Base-by-base conservation (phyloP, 1,140 invertebrate genomes). In the Vollenhovia emeryi region DNA sequence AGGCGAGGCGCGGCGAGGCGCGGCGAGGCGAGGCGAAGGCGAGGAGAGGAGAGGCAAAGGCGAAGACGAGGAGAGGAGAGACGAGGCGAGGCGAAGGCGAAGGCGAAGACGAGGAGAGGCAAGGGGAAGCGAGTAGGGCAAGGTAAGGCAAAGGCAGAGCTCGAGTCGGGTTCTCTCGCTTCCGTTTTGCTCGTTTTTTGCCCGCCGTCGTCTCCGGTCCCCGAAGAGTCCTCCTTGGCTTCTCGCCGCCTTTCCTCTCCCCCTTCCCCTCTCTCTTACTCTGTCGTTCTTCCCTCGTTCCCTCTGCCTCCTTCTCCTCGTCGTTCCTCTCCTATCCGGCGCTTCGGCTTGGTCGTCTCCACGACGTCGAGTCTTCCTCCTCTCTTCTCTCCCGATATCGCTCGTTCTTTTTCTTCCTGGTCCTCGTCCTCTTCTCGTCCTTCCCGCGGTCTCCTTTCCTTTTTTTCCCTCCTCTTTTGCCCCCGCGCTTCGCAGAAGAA, bases 131-230 rank as follows among this genome's bases (percentile, higher is more conserved):
- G 75, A 30, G 40, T 18, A 36, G 68, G 11, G 43, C n/a, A 40
- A 66, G 48, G 60, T 68, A 68, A 68, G 76, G 62, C 21, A 66
- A 66, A 68, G 76, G 76, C 62, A 71, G 78, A 59, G 68, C 85
- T 75, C 85, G 85, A 88, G 78, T 88, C 68, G 74, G 60, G 86
- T 86, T 86, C 78, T 78, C 83, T 83, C 68, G 75, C 85, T 86
- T 87, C 86, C 84, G 84, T 89, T 87, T 91, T 90, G 85, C 75
- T 89, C 89, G 82, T 87, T 89, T 87, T 89, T 78, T 84, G 86
- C 82, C 69, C 85, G 79, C 71, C 88, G 83, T 86, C 91, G 78
- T 82, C 78, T 71, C 85, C 86, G 79, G 86, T 88, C 85, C 76
- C 89, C 85, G 68, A 86, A 88, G 87, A 88, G 87, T 90, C 80